These are phyloP conservation scores for Bombus vancouverensis DNA, from an alignment of 1,140 invertebrate species.

Conservation along the genomic window DNA sequence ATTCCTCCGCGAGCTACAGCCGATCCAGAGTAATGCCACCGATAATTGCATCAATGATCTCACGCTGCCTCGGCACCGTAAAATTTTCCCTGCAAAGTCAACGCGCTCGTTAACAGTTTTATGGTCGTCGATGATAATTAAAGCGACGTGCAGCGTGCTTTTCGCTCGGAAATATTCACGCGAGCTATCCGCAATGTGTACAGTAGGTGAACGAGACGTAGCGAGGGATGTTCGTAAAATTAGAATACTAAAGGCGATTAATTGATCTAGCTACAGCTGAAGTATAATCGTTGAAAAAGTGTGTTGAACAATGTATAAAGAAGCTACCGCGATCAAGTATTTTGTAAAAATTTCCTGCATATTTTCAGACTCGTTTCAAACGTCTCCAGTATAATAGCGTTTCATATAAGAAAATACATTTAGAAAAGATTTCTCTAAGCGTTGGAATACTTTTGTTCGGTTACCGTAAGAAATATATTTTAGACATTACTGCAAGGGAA, in stretches of 20 bases:
- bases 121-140: slow-evolving; percentile 25
- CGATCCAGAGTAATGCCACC: slow-evolving; percentile 2
- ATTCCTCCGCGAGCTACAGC: too few species aligned
- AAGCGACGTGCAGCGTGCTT: slow-evolving; percentile 13
- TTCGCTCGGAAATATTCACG: slow-evolving; percentile 11
- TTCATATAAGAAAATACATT: too few species aligned
- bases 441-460: too few species aligned
- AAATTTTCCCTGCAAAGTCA: background rate
- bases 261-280: too few species aligned
- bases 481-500: background rate
- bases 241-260: background rate
- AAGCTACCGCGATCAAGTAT: too few species aligned
- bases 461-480: too few species aligned
- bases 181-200: background rate
- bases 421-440: too few species aligned
- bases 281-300: too few species aligned
- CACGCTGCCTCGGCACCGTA: slow-evolving; percentile 4
- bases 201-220: background rate
- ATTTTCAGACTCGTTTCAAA: too few species aligned
- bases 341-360: too few species aligned
- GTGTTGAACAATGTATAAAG: too few species aligned
- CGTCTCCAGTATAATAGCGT: too few species aligned
- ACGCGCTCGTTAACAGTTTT: slow-evolving; percentile 11
- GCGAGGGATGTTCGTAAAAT: background rate
- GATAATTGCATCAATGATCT: slow-evolving; percentile 43